phyloP scores from a whole-genome alignment of 1,140 invertebrate genomes.

The Bombyx mandarina region DNA sequence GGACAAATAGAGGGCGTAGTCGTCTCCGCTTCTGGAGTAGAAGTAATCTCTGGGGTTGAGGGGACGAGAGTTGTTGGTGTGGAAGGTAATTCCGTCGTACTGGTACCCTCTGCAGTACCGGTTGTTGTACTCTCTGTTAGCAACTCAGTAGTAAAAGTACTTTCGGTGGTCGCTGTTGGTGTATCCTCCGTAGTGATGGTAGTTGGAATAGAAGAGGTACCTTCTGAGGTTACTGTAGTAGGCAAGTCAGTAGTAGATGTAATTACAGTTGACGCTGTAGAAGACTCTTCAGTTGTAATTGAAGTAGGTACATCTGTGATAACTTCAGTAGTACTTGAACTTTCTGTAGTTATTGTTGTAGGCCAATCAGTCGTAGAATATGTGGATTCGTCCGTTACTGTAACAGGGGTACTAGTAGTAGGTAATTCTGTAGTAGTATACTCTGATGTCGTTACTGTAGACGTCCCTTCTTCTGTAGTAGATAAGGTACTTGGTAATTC shows the following conservation, averaged over 20 bases:
- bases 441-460: background rate
- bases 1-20: constrained; percentile 2
- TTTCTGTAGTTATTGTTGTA: constrained; percentile 1
- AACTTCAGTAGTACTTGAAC: background rate
- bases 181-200: background rate
- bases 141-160: background rate
- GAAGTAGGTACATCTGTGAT: background rate
- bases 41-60: background rate
- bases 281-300: background rate
- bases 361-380: background rate
- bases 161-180: background rate
- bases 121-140: background rate
- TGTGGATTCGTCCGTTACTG: background rate
- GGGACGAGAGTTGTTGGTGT: background rate
- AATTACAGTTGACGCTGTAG: background rate
- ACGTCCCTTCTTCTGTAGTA: too few relatives aligned
- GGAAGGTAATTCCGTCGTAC: background rate
- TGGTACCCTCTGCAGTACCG: background rate
- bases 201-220: background rate
- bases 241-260: background rate
- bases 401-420: background rate
- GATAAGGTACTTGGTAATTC: too few relatives aligned
- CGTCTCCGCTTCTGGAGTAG: background rate
- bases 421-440: background rate
- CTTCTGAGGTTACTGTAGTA: background rate